These are phyloP conservation scores for Synergus itoensis DNA, from an alignment of 2,888 invertebrate species.

Conservation along the genomic window DNA sequence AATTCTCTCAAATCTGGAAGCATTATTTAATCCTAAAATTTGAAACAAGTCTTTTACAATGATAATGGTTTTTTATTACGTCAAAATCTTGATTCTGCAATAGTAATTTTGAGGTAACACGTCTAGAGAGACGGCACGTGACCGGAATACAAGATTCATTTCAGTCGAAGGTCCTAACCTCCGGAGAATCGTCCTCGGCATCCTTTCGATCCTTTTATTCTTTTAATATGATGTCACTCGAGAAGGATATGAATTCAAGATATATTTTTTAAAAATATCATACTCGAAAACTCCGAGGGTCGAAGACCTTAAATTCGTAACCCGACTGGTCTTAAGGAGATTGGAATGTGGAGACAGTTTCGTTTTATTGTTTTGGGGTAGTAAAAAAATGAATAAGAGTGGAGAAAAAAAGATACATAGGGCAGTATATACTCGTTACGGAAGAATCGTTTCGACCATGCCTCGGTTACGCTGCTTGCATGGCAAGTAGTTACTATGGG, in stretches of 20 bases:
- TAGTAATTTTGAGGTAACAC: slow-evolving; percentile 16
- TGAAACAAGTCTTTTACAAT: neutral
- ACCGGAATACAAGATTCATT: slow-evolving; percentile 35
- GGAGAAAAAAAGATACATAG: slow-evolving; percentile 45
- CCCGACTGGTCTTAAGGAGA: neutral
- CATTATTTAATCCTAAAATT: neutral
- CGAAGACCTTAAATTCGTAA: slow-evolving; percentile 3
- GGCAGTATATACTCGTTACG: slow-evolving; percentile 26
- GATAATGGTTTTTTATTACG: neutral
- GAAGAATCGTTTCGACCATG: slow-evolving; percentile 47
- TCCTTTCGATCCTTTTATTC: slow-evolving; percentile 49
- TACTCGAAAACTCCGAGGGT: neutral
- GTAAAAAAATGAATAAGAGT: neutral
- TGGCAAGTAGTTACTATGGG: slow-evolving; percentile 61
- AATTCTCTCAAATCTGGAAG: neutral
- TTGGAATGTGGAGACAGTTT: slow-evolving; percentile 4
- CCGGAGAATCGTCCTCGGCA: slow-evolving; percentile 56
- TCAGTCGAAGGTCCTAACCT: slow-evolving; percentile 57
- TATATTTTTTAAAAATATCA: neutral
- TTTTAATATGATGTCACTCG: neutral
- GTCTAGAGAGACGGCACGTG: slow-evolving; percentile 7
- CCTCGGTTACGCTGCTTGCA: slow-evolving; percentile 58
- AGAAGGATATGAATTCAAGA: neutral
- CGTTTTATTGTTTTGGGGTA: slow-evolving; percentile 16
- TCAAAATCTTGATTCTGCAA: neutral